phyloP scores from a whole-genome alignment of 2,888 invertebrate species.

The Eupithecia centaureata region DNA sequence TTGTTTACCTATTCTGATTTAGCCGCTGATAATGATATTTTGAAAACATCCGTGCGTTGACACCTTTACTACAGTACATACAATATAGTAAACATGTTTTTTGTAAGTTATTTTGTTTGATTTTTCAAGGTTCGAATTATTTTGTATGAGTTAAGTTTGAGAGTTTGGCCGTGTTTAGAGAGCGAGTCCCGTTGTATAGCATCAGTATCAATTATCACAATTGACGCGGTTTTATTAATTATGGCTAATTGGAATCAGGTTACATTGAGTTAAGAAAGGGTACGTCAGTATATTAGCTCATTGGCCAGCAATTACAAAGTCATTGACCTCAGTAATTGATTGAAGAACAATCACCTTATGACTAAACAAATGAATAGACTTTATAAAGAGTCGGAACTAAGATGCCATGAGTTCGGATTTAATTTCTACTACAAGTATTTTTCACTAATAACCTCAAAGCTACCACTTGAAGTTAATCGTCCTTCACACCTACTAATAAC shows the following conservation, averaged over 20 bases:
- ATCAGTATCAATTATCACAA: not conserved
- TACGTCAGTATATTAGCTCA: no score
- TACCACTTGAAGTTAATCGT: no score
- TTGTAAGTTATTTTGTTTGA: not conserved
- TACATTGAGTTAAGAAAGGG: no score
- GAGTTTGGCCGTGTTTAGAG: not conserved
- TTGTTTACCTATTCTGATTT: not conserved
- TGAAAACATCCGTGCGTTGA: not conserved
- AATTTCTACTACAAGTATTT: no score
- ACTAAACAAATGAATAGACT: not conserved
- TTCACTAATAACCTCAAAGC: no score
- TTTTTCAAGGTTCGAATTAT: no score
- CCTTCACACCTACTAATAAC: no score
- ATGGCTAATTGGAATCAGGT: not conserved
- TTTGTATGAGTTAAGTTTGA: no score
- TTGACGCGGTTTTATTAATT: not conserved
- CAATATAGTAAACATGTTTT: not conserved
- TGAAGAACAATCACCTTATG: not conserved
- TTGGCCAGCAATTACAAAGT: not conserved
- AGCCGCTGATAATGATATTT: not conserved
- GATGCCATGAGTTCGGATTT: no score
- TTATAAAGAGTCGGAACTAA: no score
- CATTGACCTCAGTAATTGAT: not conserved
- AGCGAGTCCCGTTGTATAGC: not conserved
- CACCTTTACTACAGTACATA: not conserved